Evolutionary conservation across 1,140 invertebrate species (phyloP).

Genomic region (Arctopsyche grandis): DNA sequence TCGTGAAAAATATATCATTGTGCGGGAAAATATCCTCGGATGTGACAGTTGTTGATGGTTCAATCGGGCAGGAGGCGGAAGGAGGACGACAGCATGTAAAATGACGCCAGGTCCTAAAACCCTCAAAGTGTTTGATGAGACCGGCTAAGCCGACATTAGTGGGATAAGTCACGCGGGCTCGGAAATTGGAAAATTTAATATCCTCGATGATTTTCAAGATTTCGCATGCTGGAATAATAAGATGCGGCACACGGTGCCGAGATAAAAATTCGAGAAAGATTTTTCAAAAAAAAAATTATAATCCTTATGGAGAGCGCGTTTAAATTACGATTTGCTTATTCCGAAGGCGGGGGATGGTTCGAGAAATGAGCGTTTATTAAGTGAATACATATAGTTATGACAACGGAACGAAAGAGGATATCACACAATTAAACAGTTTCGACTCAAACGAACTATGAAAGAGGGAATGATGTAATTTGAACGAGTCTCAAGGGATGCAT

Average conservation of each 20-base stretch:
- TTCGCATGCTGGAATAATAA: too few species aligned
- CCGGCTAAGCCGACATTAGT: not conserved
- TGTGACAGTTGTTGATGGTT: conserved; percentile 38
- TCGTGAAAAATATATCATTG: conserved; percentile 32
- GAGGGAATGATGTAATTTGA: conserved; percentile 36
- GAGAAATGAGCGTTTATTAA: not conserved
- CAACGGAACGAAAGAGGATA: conserved; percentile 4
- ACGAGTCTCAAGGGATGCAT: conserved; percentile 35
- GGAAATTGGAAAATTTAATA: not conserved
- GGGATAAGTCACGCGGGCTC: not conserved
- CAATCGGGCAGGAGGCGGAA: conserved; percentile 28
- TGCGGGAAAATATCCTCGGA: conserved; percentile 19
- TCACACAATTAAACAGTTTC: conserved; percentile 23
- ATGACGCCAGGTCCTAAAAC: conserved; percentile 21
- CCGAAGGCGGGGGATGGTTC: not conserved
- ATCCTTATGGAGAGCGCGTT: too few species aligned
- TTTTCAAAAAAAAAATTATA: too few species aligned
- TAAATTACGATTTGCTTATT: too few species aligned
- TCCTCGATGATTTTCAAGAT: too few species aligned
- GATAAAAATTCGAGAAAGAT: too few species aligned
- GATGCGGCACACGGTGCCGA: too few species aligned
- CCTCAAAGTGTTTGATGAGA: conserved; percentile 18
- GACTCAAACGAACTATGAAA: conserved; percentile 18
- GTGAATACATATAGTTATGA: not conserved
- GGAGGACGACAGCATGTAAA: conserved; percentile 18